Percentiles rank a stretch among this genome's conserved stretches.
These are phyloP conservation scores for Eupeodes latifasciatus DNA, from an alignment of 2,888 invertebrate species.

Conservation along the genomic window DNA sequence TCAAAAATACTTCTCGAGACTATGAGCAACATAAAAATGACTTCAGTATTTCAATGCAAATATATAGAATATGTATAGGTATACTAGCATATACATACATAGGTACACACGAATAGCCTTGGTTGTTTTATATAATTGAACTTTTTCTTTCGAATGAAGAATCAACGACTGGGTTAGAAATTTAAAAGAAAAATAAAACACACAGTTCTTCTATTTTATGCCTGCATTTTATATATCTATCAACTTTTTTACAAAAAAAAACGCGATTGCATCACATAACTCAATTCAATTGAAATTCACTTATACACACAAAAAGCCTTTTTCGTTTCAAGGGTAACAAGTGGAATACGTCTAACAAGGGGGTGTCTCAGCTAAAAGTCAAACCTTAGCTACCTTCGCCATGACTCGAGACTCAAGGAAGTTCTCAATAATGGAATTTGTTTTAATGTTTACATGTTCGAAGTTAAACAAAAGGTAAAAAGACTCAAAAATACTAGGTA, in stretches of 20 bases:
- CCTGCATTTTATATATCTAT: conserved; percentile 5
- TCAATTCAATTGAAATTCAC: conserved; percentile 39
- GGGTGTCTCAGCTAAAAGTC: conserved; percentile 38
- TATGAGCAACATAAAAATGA: conserved; percentile 22
- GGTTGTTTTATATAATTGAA: conserved; percentile 40
- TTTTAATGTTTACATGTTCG: conserved; percentile 6
- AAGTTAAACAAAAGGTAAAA: neutral
- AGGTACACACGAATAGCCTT: conserved; percentile 46
- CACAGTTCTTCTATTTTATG: neutral
- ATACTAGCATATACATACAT: neutral
- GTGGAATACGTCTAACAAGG: conserved; percentile 40
- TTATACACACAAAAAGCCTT: conserved; percentile 38
- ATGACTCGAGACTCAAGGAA: conserved; percentile 37
- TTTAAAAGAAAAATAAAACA: conserved; percentile 29
- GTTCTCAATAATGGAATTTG: conserved; percentile 36
- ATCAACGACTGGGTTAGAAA: conserved; percentile 28
- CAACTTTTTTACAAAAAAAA: conserved; percentile 1
- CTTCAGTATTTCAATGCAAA: conserved; percentile 35
- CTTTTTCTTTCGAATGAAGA: conserved; percentile 21
- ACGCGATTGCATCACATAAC: conserved; percentile 65
- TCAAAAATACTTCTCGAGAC: conserved; percentile 31
- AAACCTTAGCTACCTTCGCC: conserved; percentile 25
- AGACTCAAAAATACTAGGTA: conserved; percentile 16
- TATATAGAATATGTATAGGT: too few relatives aligned
- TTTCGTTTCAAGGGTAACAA: conserved; percentile 70